These are phyloP conservation scores for Aptenodytes forsteri DNA, from an alignment of 2,113 vertebrate genomes.

Conservation along the genomic window DNA sequence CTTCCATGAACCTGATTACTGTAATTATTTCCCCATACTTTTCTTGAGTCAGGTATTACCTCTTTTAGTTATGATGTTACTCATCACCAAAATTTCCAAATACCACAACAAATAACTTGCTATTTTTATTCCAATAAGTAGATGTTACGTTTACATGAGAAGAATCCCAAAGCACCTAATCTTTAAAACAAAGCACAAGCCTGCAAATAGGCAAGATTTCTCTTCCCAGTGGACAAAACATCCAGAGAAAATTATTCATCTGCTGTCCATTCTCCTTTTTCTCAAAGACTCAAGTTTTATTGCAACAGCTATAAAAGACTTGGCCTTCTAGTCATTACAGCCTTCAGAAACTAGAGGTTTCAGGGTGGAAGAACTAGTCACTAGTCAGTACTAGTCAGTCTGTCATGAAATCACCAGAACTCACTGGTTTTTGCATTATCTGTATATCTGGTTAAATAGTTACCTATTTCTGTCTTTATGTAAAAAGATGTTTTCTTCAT, in stretches of 20 bases:
- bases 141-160: background rate
- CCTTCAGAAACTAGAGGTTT: background rate
- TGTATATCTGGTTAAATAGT: background rate
- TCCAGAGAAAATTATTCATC: background rate
- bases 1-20: background rate
- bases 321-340: background rate
- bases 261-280: background rate
- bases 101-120: slow-evolving; percentile 9
- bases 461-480: background rate
- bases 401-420: background rate
- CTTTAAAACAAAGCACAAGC: background rate
- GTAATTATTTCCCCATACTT: slow-evolving; percentile 25
- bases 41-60: background rate
- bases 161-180: background rate
- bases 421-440: background rate
- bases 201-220: background rate
- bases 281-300: background rate
- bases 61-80: background rate
- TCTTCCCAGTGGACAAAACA: background rate
- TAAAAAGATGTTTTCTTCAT: background rate
- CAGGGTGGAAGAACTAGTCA: background rate
- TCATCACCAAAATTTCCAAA: slow-evolving; percentile 33
- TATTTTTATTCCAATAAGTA: background rate
- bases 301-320: background rate
- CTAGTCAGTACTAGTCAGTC: background rate